phyloP scores from a whole-genome alignment of 2,888 invertebrate species.

The Andrena camellia region DNA sequence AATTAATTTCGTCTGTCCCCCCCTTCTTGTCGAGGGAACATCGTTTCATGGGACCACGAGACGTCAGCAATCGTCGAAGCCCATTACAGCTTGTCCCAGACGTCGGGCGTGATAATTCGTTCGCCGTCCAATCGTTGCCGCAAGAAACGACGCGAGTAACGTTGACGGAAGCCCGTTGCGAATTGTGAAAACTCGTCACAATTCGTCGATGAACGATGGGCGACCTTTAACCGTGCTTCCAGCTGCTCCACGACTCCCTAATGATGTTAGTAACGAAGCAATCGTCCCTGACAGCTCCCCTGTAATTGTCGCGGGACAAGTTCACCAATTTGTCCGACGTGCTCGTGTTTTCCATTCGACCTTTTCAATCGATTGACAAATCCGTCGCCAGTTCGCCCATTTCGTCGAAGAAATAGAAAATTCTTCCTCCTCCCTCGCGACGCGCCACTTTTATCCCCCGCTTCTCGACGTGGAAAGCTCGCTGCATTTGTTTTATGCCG shows the following conservation, averaged over 20 bases:
- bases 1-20: slow-evolving; percentile 38
- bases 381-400: not conserved
- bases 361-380: slow-evolving; percentile 2
- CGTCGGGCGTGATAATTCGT: slow-evolving; percentile 51
- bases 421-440: not conserved
- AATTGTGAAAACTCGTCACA: slow-evolving; percentile 48
- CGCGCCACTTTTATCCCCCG: not conserved
- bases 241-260: not conserved
- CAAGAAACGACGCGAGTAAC: slow-evolving; percentile 57
- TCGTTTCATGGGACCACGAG: slow-evolving; percentile 31
- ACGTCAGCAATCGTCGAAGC: slow-evolving; percentile 12
- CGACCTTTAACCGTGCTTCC: slow-evolving; percentile 30
- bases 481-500: not conserved
- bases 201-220: slow-evolving; percentile 49
- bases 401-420: not conserved
- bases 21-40: slow-evolving; percentile 19
- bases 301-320: slow-evolving; percentile 31
- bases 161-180: slow-evolving; percentile 37
- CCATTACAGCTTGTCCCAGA: slow-evolving; percentile 41
- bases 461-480: not conserved
- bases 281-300: slow-evolving; percentile 10
- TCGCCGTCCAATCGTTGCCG: slow-evolving; percentile 39
- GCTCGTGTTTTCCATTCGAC: not conserved
- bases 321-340: slow-evolving; percentile 37
- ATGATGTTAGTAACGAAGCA: slow-evolving; percentile 39